These are phyloP conservation scores for Adelphocoris suturalis DNA, from an alignment of 2,888 invertebrate genomes.

Conservation along the genomic window DNA sequence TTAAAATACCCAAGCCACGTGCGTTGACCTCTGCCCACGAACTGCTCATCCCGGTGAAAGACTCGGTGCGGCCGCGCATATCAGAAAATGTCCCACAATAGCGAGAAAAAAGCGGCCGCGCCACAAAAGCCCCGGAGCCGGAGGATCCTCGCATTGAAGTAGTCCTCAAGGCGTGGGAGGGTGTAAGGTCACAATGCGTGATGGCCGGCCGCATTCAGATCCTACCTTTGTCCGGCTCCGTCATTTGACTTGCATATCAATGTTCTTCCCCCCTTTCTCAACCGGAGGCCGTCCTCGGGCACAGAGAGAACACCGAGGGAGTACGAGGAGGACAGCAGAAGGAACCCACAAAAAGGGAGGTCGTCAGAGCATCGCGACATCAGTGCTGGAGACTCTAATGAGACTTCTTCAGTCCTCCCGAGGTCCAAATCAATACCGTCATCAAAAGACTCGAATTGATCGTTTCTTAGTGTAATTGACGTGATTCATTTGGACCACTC, in stretches of 20 bases:
- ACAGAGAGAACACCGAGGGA: neutral
- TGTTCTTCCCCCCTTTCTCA: constrained; percentile 19
- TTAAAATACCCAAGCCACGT: neutral
- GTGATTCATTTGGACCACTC: neutral
- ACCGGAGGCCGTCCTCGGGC: neutral
- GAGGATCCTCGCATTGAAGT: constrained; percentile 18
- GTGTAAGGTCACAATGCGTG: constrained; percentile 46
- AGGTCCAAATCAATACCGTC: neutral
- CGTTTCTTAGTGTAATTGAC: neutral
- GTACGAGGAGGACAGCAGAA: neutral
- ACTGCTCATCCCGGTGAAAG: neutral
- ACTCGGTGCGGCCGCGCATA: neutral
- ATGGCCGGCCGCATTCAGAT: constrained; percentile 43
- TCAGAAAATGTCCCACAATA: constrained; percentile 39
- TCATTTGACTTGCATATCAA: constrained; percentile 54
- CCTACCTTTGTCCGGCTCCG: constrained; percentile 39
- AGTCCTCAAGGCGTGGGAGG: constrained; percentile 43
- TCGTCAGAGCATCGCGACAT: neutral
- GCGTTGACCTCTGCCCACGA: constrained; percentile 3
- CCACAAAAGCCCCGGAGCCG: neutral
- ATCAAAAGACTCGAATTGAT: neutral
- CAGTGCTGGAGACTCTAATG: neutral
- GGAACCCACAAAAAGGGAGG: neutral
- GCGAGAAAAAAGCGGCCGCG: neutral
- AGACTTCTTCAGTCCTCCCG: neutral